Evolutionary conservation across 2,888 invertebrate species (phyloP), one percentile per base, ranked within the genome.

Genomic region (Sphecodes monilicornis): DNA sequence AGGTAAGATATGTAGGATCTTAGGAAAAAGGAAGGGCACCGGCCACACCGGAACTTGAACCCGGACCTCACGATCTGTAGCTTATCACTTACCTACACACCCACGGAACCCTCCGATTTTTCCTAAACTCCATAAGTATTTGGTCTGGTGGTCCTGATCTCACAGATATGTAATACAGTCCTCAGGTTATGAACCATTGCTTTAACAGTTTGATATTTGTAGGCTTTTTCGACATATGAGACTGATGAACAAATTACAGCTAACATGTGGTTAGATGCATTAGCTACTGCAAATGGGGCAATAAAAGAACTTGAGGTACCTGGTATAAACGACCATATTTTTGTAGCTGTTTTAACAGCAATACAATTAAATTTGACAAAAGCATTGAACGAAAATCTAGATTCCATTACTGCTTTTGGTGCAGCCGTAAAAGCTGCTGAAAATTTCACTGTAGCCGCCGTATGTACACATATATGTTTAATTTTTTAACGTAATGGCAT

Each of bases 261-360:
- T 10, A n/a, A 41, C 26, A 86, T 95, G 0, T 97, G 97, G 97
- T 87, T 95, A 11, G 85, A 92, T 0, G 96, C 96, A 0, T 95
- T 96, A 93, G 92, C 95, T 66, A 93, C 92, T 22, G 96, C 96
- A 0, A 95, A 96, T 89, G 92, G 95, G 39, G 96, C 96, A 0
- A 96, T 97, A 66, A 95, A 95, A 80, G 96, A 96, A 91, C 97
- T 97, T 90, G 97, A 97, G 1, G 96, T 96, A 29, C 97, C 97
- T 0, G 95, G 96, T 85, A 95, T 96, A 10, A 97, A 97, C 0
- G 97, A 97, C 91, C 95, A 97, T 86, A 97, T 97, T 22, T 96
- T 97, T 96, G 96, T 97, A 86, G 94, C 94, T 88, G 93, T 95
- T 41, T 88, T 95, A 54, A 86, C 90, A 69, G 89, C 91, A 22